phyloP scores from a whole-genome alignment of 2,888 invertebrate species.

The Drosophila subsilvestris region DNA sequence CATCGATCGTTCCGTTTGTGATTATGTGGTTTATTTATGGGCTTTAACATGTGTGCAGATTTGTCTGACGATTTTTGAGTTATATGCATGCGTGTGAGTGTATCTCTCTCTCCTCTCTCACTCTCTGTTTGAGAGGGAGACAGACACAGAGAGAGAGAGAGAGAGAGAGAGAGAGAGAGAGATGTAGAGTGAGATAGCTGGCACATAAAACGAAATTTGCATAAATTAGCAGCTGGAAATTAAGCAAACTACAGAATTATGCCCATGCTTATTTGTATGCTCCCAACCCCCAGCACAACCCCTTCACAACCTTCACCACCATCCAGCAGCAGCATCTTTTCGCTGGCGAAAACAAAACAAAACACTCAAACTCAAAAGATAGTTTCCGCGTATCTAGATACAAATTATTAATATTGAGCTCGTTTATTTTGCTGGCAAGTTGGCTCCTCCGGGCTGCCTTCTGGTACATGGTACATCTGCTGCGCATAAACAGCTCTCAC shows the following conservation, averaged over 20 bases:
- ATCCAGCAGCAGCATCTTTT: constrained; percentile 62
- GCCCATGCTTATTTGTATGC: constrained; percentile 51
- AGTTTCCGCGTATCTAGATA: constrained; percentile 73
- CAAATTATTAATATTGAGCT: constrained; percentile 82
- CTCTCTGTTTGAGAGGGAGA: background rate
- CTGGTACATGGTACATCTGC: constrained; percentile 70
- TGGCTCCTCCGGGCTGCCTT: constrained; percentile 33
- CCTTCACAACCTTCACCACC: constrained; percentile 19
- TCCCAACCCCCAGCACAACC: constrained; percentile 17
- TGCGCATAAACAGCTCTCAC: constrained; percentile 65
- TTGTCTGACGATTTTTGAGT: constrained; percentile 82
- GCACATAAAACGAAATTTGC: constrained; percentile 63
- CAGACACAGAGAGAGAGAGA: constrained; percentile 3
- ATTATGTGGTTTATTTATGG: constrained; percentile 83
- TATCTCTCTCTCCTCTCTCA: background rate
- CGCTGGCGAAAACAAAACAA: constrained; percentile 32
- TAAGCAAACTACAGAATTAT: constrained; percentile 66
- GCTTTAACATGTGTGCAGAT: constrained; percentile 83
- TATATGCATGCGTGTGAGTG: constrained; percentile 56
- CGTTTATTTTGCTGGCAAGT: constrained; percentile 78
- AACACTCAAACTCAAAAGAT: constrained; percentile 10
- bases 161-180: constrained; percentile 9
- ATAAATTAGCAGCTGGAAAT: constrained; percentile 76
- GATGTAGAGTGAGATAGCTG: background rate
- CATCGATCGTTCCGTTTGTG: constrained; percentile 83